These are phyloP conservation scores for Chrysomela aeneicollis DNA, from an alignment of 2,888 invertebrate species.

Conservation along the genomic window DNA sequence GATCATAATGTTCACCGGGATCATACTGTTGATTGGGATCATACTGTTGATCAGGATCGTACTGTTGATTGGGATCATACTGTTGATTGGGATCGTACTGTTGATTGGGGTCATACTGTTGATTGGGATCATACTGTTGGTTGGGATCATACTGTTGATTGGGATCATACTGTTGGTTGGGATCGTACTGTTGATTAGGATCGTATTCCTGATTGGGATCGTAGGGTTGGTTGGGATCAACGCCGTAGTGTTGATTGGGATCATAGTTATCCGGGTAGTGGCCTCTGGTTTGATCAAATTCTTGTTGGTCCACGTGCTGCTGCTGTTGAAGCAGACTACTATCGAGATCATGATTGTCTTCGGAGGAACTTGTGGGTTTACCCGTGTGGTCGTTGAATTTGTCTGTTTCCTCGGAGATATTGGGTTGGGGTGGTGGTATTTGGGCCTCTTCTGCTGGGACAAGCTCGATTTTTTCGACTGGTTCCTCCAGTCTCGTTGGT, in stretches of 20 bases:
- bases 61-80: constrained; percentile 40
- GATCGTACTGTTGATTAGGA: constrained; percentile 41
- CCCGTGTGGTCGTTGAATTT: not conserved
- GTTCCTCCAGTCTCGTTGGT: not conserved
- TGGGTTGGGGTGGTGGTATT: no score
- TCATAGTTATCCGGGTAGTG: constrained; percentile 38
- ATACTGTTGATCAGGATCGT: constrained; percentile 24
- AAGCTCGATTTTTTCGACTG: not conserved
- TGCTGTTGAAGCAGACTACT: not conserved
- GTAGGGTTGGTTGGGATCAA: constrained; percentile 35
- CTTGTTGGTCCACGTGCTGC: constrained; percentile 17
- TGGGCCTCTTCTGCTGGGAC: no score
- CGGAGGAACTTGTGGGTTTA: constrained; percentile 13
- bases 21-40: constrained; percentile 31
- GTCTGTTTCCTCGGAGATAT: not conserved
- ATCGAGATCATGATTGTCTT: constrained; percentile 32
- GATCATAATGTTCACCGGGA: constrained; percentile 17
- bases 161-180: constrained; percentile 53
- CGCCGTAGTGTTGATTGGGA: constrained; percentile 45
- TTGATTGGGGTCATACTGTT: constrained; percentile 34
- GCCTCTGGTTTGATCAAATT: constrained; percentile 42
- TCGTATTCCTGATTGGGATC: constrained; percentile 53
- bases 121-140: constrained; percentile 38
- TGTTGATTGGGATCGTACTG: constrained; percentile 37
- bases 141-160: constrained; percentile 40